Conservation (phyloP, 2,888 invertebrate species). For the Dioctria linearis region DNA sequence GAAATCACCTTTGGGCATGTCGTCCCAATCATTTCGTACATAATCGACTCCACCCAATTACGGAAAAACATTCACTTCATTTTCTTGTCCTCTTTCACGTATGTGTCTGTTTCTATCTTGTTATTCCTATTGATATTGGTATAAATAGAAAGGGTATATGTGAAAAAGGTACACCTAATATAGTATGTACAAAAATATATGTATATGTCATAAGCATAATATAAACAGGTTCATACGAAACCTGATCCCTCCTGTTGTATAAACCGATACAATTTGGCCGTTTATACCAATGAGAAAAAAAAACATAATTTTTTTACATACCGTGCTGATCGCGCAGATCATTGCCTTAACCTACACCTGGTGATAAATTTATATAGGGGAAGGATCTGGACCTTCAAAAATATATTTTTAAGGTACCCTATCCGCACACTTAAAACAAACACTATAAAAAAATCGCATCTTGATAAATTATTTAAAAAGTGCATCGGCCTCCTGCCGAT, state of each 20-base stretch:
- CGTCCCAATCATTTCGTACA: conserved; percentile 14
- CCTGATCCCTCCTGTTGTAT: conserved; percentile 11
- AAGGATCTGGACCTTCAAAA: neutral
- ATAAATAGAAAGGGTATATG: conserved; percentile 24
- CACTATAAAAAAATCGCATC: conserved; percentile 15
- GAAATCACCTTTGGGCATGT: conserved; percentile 25
- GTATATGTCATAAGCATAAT: neutral
- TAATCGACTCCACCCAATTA: conserved; percentile 49
- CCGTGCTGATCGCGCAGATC: too few species aligned
- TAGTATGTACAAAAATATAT: too few species aligned
- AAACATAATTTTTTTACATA: too few species aligned
- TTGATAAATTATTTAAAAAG: conserved; percentile 43
- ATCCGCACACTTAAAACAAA: conserved; percentile 39
- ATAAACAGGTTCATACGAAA: conserved; percentile 49
- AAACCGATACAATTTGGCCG: neutral
- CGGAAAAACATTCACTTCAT: conserved; percentile 32
- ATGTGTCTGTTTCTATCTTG: neutral
- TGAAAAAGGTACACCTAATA: too few species aligned
- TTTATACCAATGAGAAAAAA: conserved; percentile 7
- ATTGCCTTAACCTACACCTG: too few species aligned
- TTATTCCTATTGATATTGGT: too few species aligned
- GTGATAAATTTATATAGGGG: neutral
- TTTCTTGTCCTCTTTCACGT: conserved; percentile 7
- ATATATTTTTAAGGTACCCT: neutral
- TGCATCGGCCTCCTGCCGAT: conserved; percentile 35